A percentile compares a stretch with the other conserved stretches of the same genome.
Conservation (phyloP, 1,140 invertebrate genomes). For the Carposina sasakii region DNA sequence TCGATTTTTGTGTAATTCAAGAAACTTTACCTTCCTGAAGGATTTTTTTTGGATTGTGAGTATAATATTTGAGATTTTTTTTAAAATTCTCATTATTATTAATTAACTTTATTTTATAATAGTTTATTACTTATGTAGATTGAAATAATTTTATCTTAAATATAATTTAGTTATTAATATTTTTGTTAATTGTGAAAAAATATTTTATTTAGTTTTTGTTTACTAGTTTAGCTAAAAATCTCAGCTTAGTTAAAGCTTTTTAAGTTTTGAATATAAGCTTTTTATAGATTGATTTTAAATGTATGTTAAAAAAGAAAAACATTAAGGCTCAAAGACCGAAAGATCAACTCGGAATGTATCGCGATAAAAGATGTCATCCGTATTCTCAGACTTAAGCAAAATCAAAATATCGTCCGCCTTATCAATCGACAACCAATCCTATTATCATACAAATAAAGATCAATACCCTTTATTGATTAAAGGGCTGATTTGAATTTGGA, state of each 20-base stretch:
- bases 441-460: conserved; percentile 22
- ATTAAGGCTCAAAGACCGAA: too few species aligned
- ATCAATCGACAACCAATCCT: conserved; percentile 29
- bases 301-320: too few species aligned
- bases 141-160: too few species aligned
- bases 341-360: conserved; percentile 62
- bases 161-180: too few species aligned
- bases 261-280: too few species aligned
- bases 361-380: conserved; percentile 69
- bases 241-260: too few species aligned
- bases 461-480: conserved; percentile 15
- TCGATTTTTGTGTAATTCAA: too few species aligned
- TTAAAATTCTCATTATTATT: conserved; percentile 7
- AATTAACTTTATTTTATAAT: conserved; percentile 4
- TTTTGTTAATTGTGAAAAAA: too few species aligned
- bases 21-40: too few species aligned
- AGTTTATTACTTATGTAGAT: conserved; percentile 16
- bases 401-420: conserved; percentile 30
- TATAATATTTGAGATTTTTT: conserved; percentile 28
- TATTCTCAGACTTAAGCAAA: conserved; percentile 53
- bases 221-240: too few species aligned
- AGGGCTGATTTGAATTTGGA: background rate
- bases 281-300: too few species aligned
- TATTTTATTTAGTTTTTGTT: too few species aligned
- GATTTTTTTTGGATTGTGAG: conserved; percentile 53